Conservation (phyloP, 2,797 vertebrate genomes). For the Florisuga fusca region DNA sequence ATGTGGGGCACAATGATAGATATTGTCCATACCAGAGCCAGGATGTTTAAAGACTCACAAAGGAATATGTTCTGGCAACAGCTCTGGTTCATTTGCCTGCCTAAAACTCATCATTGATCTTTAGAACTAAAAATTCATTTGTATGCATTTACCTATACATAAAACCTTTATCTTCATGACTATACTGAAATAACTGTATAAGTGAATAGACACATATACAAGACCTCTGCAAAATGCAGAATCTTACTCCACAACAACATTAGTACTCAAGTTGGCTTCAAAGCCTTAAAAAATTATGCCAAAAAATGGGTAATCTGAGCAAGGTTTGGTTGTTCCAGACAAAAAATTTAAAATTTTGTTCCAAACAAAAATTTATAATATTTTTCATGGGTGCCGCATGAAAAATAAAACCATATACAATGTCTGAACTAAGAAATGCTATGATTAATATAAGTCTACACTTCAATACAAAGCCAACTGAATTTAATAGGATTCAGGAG, state of each 20-base stretch:
- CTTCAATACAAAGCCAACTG: not conserved
- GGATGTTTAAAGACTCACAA: not conserved
- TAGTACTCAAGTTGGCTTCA: not conserved
- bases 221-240: not conserved
- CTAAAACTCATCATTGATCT: not conserved
- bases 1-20: not conserved
- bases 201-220: not conserved
- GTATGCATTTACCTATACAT: not conserved
- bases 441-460: not conserved
- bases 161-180: not conserved
- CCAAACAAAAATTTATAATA: fast-evolving
- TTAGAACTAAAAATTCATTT: not conserved
- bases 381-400: not conserved
- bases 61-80: not conserved
- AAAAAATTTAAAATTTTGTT: fast-evolving
- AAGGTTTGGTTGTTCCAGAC: not conserved
- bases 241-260: not conserved
- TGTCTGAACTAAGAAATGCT: not conserved
- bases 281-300: not conserved
- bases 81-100: not conserved
- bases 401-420: not conserved
- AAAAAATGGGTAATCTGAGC: not conserved
- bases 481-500: not conserved
- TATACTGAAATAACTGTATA: fast-evolving
- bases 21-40: not conserved